A percentile compares a stretch with the other conserved stretches of the same genome.
Evolutionary conservation across 2,888 invertebrate species (phyloP).

Genomic region (Syrista parreyssii): DNA sequence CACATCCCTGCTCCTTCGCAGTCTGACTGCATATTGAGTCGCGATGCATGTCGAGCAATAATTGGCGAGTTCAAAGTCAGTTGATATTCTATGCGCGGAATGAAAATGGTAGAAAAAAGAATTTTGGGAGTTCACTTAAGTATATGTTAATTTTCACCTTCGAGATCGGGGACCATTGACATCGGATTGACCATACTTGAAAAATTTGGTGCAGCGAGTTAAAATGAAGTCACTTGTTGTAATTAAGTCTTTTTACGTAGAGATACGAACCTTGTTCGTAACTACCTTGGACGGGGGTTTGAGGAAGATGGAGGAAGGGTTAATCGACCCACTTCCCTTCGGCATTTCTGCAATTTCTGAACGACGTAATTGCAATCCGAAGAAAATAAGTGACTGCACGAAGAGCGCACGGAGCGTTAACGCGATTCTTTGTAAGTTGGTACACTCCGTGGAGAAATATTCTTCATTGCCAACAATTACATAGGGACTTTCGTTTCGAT

Average conservation of each 20-base stretch:
- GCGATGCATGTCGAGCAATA: neutral
- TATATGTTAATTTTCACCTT: neutral
- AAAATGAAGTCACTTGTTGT: constrained; percentile 1
- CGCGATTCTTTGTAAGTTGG: neutral
- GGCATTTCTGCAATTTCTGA: constrained; percentile 48
- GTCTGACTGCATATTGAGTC: neutral
- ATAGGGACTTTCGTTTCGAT: neutral
- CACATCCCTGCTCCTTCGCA: constrained; percentile 30
- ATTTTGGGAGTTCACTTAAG: neutral
- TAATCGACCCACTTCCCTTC: neutral
- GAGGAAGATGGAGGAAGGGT: neutral
- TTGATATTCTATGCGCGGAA: neutral
- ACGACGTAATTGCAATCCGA: constrained; percentile 37
- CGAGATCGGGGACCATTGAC: neutral
- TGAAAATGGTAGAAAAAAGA: neutral
- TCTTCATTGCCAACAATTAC: neutral
- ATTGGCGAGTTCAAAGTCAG: neutral
- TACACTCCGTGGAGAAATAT: neutral
- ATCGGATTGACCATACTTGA: neutral
- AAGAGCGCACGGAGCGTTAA: neutral
- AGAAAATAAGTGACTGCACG: constrained; percentile 17
- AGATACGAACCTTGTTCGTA: neutral
- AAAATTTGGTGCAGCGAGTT: neutral
- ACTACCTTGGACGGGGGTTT: neutral
- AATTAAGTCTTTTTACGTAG: neutral